These are phyloP conservation scores for Myotis lucifugus DNA, from an alignment of 2,113 vertebrate species.

Conservation along the genomic window DNA sequence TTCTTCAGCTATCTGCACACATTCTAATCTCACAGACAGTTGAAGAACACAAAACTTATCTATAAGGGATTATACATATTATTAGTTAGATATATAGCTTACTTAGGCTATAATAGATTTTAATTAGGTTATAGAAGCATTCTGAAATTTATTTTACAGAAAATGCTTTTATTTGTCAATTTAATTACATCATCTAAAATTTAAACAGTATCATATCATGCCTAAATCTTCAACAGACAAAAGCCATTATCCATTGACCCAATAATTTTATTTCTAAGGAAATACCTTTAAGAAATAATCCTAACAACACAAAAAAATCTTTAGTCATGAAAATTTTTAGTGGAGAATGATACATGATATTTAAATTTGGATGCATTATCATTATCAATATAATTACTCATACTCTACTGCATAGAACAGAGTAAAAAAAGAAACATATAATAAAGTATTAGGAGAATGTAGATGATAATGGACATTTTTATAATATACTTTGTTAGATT, in stretches of 20 bases:
- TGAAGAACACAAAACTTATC: conserved; percentile 34
- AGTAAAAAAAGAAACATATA: conserved; percentile 8
- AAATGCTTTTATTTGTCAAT: conserved; percentile 23
- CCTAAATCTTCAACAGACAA: background rate
- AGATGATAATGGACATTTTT: background rate
- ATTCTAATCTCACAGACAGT: background rate
- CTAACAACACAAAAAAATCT: conserved; percentile 24
- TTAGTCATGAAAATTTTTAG: background rate
- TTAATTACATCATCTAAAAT: background rate
- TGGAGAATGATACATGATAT: background rate
- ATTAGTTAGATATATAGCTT: conserved; percentile 15
- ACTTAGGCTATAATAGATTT: background rate
- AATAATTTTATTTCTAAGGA: conserved; percentile 16
- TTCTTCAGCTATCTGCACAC: background rate
- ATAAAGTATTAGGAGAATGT: background rate
- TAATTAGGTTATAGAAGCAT: conserved; percentile 36
- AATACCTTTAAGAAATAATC: background rate
- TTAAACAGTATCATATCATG: background rate
- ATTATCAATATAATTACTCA: background rate
- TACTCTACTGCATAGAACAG: background rate
- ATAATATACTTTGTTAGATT: background rate
- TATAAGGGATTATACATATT: conserved; percentile 10
- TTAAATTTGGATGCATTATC: background rate
- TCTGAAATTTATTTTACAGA: background rate
- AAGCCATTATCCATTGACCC: background rate